Evolutionary conservation across 2,888 invertebrate genomes (phyloP).

Genomic region (Parochlus steinenii): DNA sequence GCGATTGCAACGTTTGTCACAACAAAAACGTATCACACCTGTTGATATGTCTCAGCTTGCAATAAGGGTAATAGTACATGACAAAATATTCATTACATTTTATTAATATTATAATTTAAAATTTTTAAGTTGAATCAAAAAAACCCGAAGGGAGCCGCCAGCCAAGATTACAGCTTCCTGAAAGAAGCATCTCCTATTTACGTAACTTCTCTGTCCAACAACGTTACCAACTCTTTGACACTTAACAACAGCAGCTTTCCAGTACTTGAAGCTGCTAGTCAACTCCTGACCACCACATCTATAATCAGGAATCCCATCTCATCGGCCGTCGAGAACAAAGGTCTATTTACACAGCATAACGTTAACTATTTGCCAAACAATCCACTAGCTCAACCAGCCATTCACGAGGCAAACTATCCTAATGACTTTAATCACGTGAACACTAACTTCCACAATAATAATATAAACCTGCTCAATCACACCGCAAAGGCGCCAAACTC

Average conservation of each 20-base stretch:
- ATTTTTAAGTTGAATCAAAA: constrained; percentile 23
- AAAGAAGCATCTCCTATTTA: constrained; percentile 69
- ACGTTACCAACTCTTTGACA: constrained; percentile 30
- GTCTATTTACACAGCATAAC: constrained; percentile 8
- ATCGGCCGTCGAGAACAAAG: constrained; percentile 8
- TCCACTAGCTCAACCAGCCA: constrained; percentile 10
- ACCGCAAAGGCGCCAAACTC: too few relatives aligned
- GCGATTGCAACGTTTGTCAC: constrained; percentile 79
- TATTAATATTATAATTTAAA: constrained; percentile 6
- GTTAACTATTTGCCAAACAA: constrained; percentile 8
- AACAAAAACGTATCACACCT: constrained; percentile 82
- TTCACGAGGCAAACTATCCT: constrained; percentile 7
- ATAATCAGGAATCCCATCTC: constrained; percentile 12
- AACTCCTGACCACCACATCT: constrained; percentile 10
- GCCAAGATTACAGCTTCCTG: constrained; percentile 60
- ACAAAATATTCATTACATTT: constrained; percentile 6
- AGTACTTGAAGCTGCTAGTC: constrained; percentile 8
- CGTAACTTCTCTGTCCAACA: constrained; percentile 54
- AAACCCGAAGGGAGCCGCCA: constrained; percentile 30
- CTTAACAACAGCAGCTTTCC: constrained; percentile 16
- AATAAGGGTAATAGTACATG: constrained; percentile 70
- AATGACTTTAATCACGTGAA: constrained; percentile 3
- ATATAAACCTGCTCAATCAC: constrained; percentile 11
- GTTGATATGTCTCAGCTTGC: constrained; percentile 85
- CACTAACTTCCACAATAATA: constrained; percentile 10